Evolutionary conservation across 2,113 vertebrate species (phyloP), one percentile per base, ranked within the genome.

Genomic region (Sterrhoptilus dennistouni): DNA sequence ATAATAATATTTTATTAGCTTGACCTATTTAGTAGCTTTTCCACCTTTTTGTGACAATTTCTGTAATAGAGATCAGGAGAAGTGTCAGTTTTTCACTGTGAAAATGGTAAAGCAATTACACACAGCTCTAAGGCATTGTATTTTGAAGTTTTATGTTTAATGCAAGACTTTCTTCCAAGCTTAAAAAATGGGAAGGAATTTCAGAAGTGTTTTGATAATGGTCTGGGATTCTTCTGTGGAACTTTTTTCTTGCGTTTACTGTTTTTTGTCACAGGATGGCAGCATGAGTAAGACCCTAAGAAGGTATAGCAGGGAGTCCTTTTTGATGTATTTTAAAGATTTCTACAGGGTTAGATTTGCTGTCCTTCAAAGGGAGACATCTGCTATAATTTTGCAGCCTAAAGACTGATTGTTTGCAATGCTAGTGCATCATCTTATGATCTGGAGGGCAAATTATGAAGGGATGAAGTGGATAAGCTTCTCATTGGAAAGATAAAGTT

Each of bases 241-340:
- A 87, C 72, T 96, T 94, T 94, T 77, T 33, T 56, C 89, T 90
- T 98, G 98, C 83, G 61, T 96, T 98, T 98, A 87, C 98, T 84
- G 57, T 35, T 42, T 89, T 78, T 96, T 49, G 97, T 97, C 98
- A 98, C 98, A 98, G 96, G 98, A 97, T 98, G 98, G 98, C 98
- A 98, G 98, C 97, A 98, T 96, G 95, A 97, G 97, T 97, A 98
- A 98, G 97, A 98, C 17, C 22, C 87, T 95, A 69, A 91, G 87
- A 92, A 96, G 53, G 69, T 22, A 24, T 2, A 93, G 36, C 1
- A 1, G 40, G 11, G 64, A 65, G 66, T 35, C 38, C 18, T 91
- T 94, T 42, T 78, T 82, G 87, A 75, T 25, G 9, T 27, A 13
- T 87, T 83, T 69, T 78, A 8, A 80, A 72, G 74, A 87, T 87